Evolutionary conservation across 2,113 vertebrate species (phyloP).

Genomic region (Cygnus atratus): DNA sequence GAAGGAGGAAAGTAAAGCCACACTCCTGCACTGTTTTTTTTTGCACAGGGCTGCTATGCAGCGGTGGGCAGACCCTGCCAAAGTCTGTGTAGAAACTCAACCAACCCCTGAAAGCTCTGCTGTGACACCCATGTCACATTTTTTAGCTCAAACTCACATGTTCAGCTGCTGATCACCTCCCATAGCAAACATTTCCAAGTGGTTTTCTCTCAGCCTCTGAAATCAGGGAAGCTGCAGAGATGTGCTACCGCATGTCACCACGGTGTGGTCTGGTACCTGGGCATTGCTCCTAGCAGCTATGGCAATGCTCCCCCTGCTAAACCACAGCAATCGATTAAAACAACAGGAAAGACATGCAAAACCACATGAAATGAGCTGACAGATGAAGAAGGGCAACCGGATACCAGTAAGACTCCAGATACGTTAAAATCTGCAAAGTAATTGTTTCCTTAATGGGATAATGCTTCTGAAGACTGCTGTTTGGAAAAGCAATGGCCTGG

Average conservation of each 20-base stretch:
- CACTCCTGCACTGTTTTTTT: not conserved
- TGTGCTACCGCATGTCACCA: not conserved
- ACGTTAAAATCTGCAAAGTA: conserved; percentile 1
- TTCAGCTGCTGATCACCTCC: not conserved
- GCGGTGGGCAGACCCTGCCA: not conserved
- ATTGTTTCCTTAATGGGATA: conserved; percentile 19
- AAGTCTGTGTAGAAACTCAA: not conserved
- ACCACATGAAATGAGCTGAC: not conserved
- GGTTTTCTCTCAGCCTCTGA: not conserved
- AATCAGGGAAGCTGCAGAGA: not conserved
- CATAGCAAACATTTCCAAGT: not conserved
- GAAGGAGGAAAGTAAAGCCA: not conserved
- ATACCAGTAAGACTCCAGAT: not conserved
- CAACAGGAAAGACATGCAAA: not conserved
- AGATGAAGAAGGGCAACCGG: not conserved
- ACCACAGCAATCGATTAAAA: not conserved
- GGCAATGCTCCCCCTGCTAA: not conserved
- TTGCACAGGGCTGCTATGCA: not conserved
- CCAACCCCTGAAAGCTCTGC: not conserved
- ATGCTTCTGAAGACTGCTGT: not conserved
- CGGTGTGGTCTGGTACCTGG: not conserved
- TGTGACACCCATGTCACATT: fast-evolving
- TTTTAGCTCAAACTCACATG: not conserved
- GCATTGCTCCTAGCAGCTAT: not conserved
- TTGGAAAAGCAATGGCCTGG: conserved; percentile 50